These are phyloP conservation scores for Crocallis elinguaria DNA, from an alignment of 2,888 invertebrate species.

Conservation along the genomic window DNA sequence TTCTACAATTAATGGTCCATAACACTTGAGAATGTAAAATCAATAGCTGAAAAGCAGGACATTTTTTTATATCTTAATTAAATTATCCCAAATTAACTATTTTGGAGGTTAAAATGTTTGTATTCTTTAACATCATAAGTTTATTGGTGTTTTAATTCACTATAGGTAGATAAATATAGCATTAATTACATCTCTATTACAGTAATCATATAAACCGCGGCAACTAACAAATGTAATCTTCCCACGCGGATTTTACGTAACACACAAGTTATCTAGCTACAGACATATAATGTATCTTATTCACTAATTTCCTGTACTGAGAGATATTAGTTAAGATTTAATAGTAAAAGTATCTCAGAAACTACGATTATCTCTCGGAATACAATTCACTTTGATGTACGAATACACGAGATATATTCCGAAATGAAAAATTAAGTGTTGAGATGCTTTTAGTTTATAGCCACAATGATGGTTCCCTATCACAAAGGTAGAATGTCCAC, in stretches of 20 bases:
- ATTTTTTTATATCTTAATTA: neutral
- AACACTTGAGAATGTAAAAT: constrained; percentile 8
- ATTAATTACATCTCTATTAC: constrained; percentile 36
- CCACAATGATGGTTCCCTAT: constrained; percentile 40
- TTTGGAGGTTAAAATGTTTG: constrained; percentile 6
- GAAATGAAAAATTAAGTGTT: constrained; percentile 14
- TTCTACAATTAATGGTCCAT: constrained; percentile 11
- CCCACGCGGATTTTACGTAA: constrained; percentile 48
- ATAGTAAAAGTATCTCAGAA: constrained; percentile 56
- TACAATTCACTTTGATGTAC: constrained; percentile 31
- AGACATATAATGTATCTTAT: constrained; percentile 74
- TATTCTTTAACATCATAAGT: constrained; percentile 24
- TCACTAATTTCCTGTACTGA: constrained; percentile 83
- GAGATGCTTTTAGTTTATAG: constrained; percentile 43
- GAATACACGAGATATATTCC: constrained; percentile 19
- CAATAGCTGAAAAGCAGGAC: neutral
- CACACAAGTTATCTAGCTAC: constrained; percentile 72
- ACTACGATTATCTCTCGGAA: constrained; percentile 48
- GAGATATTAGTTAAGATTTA: constrained; percentile 76
- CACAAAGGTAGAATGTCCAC: constrained; percentile 50
- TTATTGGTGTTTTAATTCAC: constrained; percentile 38
- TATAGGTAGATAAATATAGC: constrained; percentile 42
- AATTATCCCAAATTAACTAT: neutral
- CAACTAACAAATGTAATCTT: constrained; percentile 17
- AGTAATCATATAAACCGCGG: constrained; percentile 35